Evolutionary conservation across 2,888 invertebrate species (phyloP).

Genomic region (Tipula helvola): DNA sequence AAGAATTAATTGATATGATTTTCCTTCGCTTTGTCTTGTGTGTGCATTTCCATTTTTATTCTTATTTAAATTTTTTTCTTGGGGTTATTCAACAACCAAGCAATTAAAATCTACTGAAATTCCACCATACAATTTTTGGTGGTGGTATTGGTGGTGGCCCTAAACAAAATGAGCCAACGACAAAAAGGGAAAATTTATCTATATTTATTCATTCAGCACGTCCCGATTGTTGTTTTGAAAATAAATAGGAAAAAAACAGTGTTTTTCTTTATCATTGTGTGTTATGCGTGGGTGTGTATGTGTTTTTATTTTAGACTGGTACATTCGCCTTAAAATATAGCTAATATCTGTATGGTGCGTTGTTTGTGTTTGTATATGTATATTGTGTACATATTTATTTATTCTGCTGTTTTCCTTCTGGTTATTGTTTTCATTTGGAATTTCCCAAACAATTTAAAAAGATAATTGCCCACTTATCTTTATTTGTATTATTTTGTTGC

Average conservation of each 20-base stretch:
- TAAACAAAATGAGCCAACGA: not conserved
- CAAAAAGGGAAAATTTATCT: not conserved
- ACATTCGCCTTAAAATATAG: not conserved
- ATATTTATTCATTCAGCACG: not conserved
- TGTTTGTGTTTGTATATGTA: not conserved
- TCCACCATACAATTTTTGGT: not conserved
- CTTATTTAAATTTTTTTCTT: not conserved
- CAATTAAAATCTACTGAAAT: not conserved
- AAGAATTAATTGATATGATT: not conserved
- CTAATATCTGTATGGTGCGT: not conserved
- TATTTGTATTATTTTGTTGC: not conserved
- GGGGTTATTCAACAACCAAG: not conserved
- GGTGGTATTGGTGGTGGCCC: not conserved
- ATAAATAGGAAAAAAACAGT: not conserved
- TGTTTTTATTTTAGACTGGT: not conserved
- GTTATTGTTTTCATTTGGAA: not conserved
- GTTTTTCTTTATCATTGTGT: not conserved
- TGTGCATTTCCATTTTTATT: not conserved
- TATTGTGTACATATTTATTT: not conserved
- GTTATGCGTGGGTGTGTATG: not conserved
- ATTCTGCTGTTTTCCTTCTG: not conserved
- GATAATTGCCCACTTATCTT: slow-evolving; percentile 4
- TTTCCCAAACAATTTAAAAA: slow-evolving; percentile 4
- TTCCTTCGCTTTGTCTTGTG: not conserved
- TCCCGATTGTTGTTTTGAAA: not conserved